Percentiles rank a stretch among this genome's conserved stretches.
Evolutionary conservation across 2,113 vertebrate genomes (phyloP).

Genomic region (Acrocephalus kingi): DNA sequence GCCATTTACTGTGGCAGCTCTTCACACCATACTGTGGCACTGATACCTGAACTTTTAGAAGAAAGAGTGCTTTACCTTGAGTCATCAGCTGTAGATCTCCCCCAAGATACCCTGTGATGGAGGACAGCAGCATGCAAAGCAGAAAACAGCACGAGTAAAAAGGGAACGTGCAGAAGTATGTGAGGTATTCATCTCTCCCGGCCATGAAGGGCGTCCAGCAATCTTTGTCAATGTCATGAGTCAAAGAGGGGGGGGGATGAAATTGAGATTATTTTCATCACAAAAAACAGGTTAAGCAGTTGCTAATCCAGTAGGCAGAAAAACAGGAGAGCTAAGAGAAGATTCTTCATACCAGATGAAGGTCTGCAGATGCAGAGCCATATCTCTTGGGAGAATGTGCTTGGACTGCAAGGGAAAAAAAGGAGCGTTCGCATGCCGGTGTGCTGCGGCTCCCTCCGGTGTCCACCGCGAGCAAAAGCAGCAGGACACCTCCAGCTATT

Average conservation of each 20-base stretch:
- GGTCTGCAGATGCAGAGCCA: not conserved
- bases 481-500: not conserved
- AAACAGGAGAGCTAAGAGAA: not conserved
- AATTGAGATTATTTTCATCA: not conserved
- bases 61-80: not conserved
- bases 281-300: not conserved
- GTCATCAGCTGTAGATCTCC: not conserved
- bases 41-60: not conserved
- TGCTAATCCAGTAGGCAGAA: not conserved
- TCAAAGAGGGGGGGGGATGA: not conserved
- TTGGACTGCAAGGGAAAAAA: not conserved
- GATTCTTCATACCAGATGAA: not conserved
- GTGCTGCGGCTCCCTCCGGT: conserved; percentile 47
- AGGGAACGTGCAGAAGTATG: not conserved
- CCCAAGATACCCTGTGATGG: not conserved
- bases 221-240: not conserved
- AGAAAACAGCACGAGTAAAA: not conserved
- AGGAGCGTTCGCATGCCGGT: not conserved
- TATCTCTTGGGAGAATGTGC: not conserved
- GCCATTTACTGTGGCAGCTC: not conserved
- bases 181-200: not conserved
- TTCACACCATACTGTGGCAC: not conserved
- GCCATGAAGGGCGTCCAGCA: not conserved
- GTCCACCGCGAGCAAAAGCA: not conserved
- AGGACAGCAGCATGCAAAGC: not conserved